phyloP scores from a whole-genome alignment of 2,888 invertebrate species.

The Macrophya annulata region DNA sequence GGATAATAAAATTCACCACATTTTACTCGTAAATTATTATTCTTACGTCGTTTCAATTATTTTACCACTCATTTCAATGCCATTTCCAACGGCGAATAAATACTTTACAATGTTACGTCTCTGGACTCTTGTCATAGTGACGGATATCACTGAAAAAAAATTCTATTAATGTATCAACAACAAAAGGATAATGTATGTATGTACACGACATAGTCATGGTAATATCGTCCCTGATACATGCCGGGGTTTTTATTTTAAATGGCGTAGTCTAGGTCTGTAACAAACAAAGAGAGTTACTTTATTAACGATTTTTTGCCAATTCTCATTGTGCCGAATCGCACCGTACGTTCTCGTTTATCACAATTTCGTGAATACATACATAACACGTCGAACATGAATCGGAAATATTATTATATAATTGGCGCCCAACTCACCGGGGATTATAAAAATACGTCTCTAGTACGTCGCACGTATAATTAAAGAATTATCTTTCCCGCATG shows the following conservation, averaged over 20 bases:
- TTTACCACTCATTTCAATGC: neutral
- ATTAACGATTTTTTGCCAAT: neutral
- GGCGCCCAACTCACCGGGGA: no score
- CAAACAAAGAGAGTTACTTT: neutral
- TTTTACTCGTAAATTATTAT: neutral
- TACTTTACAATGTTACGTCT: neutral
- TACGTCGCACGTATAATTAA: neutral
- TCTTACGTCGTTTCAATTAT: neutral
- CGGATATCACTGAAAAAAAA: no score
- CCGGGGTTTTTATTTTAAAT: neutral
- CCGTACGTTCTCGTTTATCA: neutral
- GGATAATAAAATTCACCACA: neutral
- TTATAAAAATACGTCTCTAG: constrained; percentile 9
- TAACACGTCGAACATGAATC: neutral
- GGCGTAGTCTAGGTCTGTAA: neutral
- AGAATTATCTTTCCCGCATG: neutral
- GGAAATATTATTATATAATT: neutral
- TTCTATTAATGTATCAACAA: neutral
- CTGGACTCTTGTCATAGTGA: no score
- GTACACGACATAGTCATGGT: neutral
- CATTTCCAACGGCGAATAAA: neutral
- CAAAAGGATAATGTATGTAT: neutral
- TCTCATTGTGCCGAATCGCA: neutral
- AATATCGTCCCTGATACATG: neutral
- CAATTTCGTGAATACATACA: neutral